Percentiles rank a stretch among this genome's conserved stretches.
Evolutionary conservation across 2,888 invertebrate species (phyloP).

Genomic region (Chaitophorus viminalis): DNA sequence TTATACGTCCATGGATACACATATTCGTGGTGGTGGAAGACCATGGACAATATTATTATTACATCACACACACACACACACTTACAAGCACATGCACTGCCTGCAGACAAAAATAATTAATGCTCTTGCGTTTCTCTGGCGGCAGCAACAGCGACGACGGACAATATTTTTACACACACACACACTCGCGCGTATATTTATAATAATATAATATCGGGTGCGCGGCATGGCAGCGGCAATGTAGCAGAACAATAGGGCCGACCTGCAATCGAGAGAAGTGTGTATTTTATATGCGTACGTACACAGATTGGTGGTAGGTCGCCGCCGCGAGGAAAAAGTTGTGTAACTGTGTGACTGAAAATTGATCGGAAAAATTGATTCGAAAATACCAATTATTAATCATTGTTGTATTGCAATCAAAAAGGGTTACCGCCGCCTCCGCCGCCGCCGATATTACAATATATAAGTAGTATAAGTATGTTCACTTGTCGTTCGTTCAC

Average conservation of each 20-base stretch:
- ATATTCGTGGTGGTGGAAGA: not conserved
- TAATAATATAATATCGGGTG: not conserved
- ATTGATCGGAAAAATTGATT: slow-evolving; percentile 36
- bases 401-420: not conserved
- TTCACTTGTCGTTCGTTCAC: no score
- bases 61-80: not conserved
- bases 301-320: not conserved
- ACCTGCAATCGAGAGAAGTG: not conserved
- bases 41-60: slow-evolving; percentile 24
- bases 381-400: slow-evolving; percentile 9
- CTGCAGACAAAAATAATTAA: slow-evolving; percentile 28
- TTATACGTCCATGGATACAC: not conserved
- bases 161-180: not conserved
- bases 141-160: not conserved
- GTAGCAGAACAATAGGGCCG: not conserved
- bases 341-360: slow-evolving; percentile 3
- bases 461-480: no score
- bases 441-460: not conserved
- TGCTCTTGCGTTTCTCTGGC: slow-evolving; percentile 19
- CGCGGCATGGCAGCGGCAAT: not conserved
- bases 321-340: not conserved
- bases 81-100: not conserved
- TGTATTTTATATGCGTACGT: not conserved
- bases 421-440: slow-evolving; percentile 3
- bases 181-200: not conserved